These are phyloP conservation scores for Ectobius pallidus DNA, from an alignment of 2,888 invertebrate genomes.

Conservation along the genomic window DNA sequence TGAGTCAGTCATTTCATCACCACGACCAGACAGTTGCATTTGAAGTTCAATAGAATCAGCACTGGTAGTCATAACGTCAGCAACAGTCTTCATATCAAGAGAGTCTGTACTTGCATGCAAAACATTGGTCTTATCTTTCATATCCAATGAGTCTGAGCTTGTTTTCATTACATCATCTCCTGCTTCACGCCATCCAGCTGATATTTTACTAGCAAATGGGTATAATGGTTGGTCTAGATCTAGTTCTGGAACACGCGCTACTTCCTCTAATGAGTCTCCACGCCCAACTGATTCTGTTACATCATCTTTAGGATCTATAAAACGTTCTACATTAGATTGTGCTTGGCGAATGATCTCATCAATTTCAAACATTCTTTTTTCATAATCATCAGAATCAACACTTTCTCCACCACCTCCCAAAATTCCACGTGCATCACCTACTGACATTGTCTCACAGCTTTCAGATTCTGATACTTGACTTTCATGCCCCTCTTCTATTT, in stretches of 20 bases:
- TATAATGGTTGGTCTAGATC: constrained; percentile 56
- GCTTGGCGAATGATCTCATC: constrained; percentile 72
- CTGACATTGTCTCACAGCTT: constrained; percentile 65
- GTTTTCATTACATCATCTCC: constrained; percentile 61
- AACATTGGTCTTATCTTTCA: constrained; percentile 56
- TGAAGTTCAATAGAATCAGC: constrained; percentile 60
- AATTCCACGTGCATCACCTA: constrained; percentile 49
- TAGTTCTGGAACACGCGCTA: constrained; percentile 60
- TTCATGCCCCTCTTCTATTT: constrained; percentile 64
- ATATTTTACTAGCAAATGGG: constrained; percentile 21
- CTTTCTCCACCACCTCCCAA: constrained; percentile 64
- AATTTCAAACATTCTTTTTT: constrained; percentile 69
- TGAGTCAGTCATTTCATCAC: constrained; percentile 62
- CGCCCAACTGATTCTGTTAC: constrained; percentile 61
- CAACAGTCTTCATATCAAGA: constrained; percentile 63
- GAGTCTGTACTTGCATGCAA: constrained; percentile 71
- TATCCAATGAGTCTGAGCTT: constrained; percentile 68
- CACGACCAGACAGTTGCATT: constrained; percentile 47
- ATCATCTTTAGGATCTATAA: constrained; percentile 56
- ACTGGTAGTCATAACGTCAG: constrained; percentile 49
- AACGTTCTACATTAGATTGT: constrained; percentile 68
- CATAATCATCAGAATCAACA: constrained; percentile 65
- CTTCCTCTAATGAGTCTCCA: constrained; percentile 61
- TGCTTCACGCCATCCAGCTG: constrained; percentile 44
- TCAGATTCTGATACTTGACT: constrained; percentile 62